Evolutionary conservation across 2,797 vertebrate genomes (phyloP).

Genomic region (Sternotherus odoratus): DNA sequence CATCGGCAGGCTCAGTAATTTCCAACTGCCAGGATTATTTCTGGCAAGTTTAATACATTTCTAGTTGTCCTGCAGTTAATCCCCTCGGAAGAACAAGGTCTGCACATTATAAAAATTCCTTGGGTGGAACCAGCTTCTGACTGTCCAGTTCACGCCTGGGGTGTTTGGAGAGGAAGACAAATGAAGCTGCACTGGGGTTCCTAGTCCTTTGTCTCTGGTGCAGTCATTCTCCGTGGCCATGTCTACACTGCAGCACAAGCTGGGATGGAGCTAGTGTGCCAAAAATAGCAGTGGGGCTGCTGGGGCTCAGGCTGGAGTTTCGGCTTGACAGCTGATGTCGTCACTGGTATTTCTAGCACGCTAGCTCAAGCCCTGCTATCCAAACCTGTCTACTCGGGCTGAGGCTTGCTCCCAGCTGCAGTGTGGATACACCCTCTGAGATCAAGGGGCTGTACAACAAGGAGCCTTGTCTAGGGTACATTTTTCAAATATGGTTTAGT

Average conservation of each 20-base stretch:
- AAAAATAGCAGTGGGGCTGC: background rate
- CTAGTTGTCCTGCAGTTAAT: background rate
- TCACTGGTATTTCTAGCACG: background rate
- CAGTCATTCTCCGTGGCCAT: background rate
- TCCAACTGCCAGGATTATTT: background rate
- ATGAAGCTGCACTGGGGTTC: background rate
- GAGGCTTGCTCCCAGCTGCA: background rate
- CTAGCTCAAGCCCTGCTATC: background rate
- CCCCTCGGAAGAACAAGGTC: background rate
- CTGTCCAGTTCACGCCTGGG: background rate
- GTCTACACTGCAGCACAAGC: background rate
- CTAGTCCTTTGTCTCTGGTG: background rate
- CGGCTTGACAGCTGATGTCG: background rate
- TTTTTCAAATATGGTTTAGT: background rate
- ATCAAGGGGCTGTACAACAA: background rate
- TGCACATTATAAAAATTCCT: background rate
- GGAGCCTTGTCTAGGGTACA: background rate
- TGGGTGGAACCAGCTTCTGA: background rate
- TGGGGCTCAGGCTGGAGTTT: background rate
- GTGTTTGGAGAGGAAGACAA: background rate
- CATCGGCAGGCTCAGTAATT: background rate
- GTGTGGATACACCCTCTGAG: background rate
- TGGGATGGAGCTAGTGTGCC: background rate
- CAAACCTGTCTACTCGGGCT: background rate
- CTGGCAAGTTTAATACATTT: background rate